Evolutionary conservation across 1,140 invertebrate genomes (phyloP), one percentile per base, ranked within the genome.

Genomic region (Tachypleus tridentatus): DNA sequence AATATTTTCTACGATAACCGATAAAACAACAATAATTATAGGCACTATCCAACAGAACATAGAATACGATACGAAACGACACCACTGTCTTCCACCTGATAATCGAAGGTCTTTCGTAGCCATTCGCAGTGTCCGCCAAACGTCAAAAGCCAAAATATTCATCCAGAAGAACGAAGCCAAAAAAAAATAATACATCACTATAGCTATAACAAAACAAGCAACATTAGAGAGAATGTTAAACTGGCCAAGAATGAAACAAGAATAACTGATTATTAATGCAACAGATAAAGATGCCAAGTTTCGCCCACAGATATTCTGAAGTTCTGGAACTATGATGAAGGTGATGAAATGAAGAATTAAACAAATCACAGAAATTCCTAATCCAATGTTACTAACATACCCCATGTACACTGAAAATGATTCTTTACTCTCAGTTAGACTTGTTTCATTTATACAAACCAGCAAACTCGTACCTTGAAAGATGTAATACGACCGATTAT

Each of bases 151-250:
- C 74, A 85, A 79, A 3, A 82, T 78, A 58, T 80, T 79, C 79
- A 82, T 83, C 83, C 83, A 84, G 64, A 79, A 80, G 70, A 84
- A 84, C 0, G 82, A 77, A 0, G 79, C 76, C 49, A 84, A 74
- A 70, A 83, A 82, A 50, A 77, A 71, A 71, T 80, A 84, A 66
- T 81, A 81, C 3, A 80, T 77, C 10, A 75, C 61, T 1, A 81
- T 71, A 1, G 78, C 82, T 10, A 80, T 71, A 0, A 74, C 71
- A 8, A 70, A 70, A 66, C 80, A 80, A 5, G 72, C 48, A 64
- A 59, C 49, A 53, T 6, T 51, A 9, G 8, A 48, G 4, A 64
- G 11, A 29, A 11, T n/a, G 11, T 54, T 49, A 57, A 60, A 50
- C 56, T 77, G 76, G 10, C 76, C 76, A 4, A 75, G 71, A 50